Evolutionary conservation across 2,797 vertebrate species (phyloP), one percentile per base, ranked within the genome.

Genomic region (Pteronotus mesoamericanus): DNA sequence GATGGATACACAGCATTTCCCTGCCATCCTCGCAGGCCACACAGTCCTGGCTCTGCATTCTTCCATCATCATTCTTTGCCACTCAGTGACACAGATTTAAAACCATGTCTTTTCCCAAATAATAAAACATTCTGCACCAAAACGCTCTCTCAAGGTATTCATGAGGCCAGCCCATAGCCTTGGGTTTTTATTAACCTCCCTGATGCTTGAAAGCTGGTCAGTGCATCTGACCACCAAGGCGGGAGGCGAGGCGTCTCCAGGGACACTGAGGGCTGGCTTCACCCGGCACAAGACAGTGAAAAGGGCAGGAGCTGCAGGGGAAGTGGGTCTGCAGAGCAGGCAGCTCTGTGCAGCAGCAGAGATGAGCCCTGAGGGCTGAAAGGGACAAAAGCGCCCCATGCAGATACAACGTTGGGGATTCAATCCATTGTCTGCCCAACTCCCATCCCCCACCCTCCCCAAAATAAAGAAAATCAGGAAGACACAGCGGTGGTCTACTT

Each of bases 401-500:
- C 48, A 48, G 55, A 29, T 57, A 1, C 46, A 19, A 5, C 14
- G 85, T 86, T 74, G 85, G 86, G 71, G 83, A 44, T 89, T 90
- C 95, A n/a, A 57, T 37, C 86, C 44, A 2, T 16, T 37, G 29
- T 77, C 37, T 77, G 48, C 68, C 88, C 64, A 87, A 51, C 48
- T 46, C n/a, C 14, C 61, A 87, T 42, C 57, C 46, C n/a, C 11
- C 61, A 9, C 0, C 59, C 85, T 39, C 64, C 44, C 48, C 16
- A n/a, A 34, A 84, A 46, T n/a, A 80, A 75, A 44, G 0, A 51
- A 93, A 94, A 22, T 79, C 91, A 88, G 95, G 92, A 93, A 78
- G 91, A 39, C 88, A 55, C 66, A 78, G 89, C 16, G 84, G 96
- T 95, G 97, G 97, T 96, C 95, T 89, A 75, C 96, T 97, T 96